These are phyloP conservation scores for Pseudonaja textilis DNA, from an alignment of 2,113 vertebrate species.

Conservation along the genomic window DNA sequence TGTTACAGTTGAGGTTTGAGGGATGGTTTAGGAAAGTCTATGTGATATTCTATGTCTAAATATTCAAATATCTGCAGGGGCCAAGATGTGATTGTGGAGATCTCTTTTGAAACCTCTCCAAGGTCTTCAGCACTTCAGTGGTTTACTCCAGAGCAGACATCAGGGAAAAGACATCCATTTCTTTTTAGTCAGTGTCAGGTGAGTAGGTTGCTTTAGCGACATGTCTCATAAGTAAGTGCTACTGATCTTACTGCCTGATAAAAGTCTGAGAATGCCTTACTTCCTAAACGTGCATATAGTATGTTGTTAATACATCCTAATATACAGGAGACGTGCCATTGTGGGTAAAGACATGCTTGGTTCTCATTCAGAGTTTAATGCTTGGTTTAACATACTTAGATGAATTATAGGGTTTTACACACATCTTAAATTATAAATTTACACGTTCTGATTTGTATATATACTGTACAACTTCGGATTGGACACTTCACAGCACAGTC, in stretches of 20 bases:
- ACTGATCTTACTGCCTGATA: neutral
- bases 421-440: neutral
- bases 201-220: conserved; percentile 13
- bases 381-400: neutral
- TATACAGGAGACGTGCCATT: neutral
- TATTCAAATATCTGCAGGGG: conserved; percentile 74
- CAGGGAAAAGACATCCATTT: conserved; percentile 89
- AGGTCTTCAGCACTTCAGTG: conserved; percentile 90
- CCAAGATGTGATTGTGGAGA: conserved; percentile 87
- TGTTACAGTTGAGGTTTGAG: neutral
- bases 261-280: neutral
- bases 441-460: neutral
- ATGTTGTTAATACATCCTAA: neutral
- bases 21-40: neutral
- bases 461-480: neutral
- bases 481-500: neutral
- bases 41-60: neutral
- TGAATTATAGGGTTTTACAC: neutral
- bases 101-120: conserved; percentile 89
- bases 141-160: conserved; percentile 91
- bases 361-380: neutral
- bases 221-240: neutral
- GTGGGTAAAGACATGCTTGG: neutral
- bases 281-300: neutral
- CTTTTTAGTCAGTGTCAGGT: conserved; percentile 98